Conservation (phyloP, 1,140 invertebrate species). For the Hycleus phaleratus region DNA sequence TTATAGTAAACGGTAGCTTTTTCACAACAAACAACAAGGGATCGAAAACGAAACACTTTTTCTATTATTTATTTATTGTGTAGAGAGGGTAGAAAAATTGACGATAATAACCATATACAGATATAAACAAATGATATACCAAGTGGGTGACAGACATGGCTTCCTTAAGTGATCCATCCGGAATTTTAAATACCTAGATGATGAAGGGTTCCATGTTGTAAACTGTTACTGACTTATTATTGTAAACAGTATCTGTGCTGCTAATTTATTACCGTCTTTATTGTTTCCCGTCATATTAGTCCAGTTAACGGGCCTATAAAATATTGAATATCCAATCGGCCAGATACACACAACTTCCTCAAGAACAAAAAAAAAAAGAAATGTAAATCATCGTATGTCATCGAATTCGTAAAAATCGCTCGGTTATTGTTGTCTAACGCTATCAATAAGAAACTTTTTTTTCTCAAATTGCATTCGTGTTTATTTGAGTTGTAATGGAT, state of each 20-base stretch:
- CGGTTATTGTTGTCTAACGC: too few relatives aligned
- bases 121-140: constrained; percentile 29
- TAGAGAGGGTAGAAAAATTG: neutral
- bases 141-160: constrained; percentile 33
- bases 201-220: constrained; percentile 31
- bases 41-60: too few relatives aligned
- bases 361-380: too few relatives aligned
- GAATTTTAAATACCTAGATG: constrained; percentile 16
- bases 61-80: neutral
- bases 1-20: too few relatives aligned
- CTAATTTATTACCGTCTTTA: constrained; percentile 34
- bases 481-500: too few relatives aligned
- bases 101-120: constrained; percentile 8
- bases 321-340: too few relatives aligned
- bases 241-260: constrained; percentile 33
- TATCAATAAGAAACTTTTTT: too few relatives aligned
- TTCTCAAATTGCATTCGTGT: too few relatives aligned
- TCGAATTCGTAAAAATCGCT: too few relatives aligned
- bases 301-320: constrained; percentile 2
- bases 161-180: constrained; percentile 15
- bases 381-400: too few relatives aligned
- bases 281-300: constrained; percentile 28
- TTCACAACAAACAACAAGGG: too few relatives aligned
- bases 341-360: too few relatives aligned
- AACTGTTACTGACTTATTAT: constrained; percentile 29